Percentiles rank a stretch among this genome's conserved stretches.
These are phyloP conservation scores for Delia radicum DNA, from an alignment of 1,140 invertebrate genomes.

Conservation along the genomic window DNA sequence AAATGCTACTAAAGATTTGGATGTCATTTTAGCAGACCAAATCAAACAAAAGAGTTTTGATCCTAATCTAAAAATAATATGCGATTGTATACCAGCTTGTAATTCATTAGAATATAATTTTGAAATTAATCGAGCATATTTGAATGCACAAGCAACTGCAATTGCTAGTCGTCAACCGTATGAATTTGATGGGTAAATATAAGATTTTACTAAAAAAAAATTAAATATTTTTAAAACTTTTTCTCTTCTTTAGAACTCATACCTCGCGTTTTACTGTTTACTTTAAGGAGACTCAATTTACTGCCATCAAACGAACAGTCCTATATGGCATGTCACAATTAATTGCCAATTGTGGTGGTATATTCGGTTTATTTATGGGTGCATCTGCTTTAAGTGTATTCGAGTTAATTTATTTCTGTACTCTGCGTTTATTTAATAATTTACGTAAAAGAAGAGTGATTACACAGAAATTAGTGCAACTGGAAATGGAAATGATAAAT, in stretches of 20 bases:
- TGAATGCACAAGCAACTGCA: slow-evolving; percentile 38
- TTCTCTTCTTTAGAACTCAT: slow-evolving; percentile 36
- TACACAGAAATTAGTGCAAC: slow-evolving; percentile 34
- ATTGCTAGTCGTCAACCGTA: slow-evolving; percentile 39
- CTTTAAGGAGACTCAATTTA: slow-evolving; percentile 68
- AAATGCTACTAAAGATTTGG: slow-evolving; percentile 46
- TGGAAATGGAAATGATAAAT: too few species aligned
- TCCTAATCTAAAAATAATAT: slow-evolving; percentile 44
- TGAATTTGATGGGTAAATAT: slow-evolving; percentile 41
- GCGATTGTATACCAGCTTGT: too few species aligned
- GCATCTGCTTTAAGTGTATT: slow-evolving; percentile 61
- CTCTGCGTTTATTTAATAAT: slow-evolving; percentile 49
- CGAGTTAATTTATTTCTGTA: slow-evolving; percentile 59
- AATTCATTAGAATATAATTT: slow-evolving; percentile 67
- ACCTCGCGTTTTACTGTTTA: slow-evolving; percentile 57
- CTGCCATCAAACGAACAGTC: slow-evolving; percentile 63
- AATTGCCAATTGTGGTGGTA: slow-evolving; percentile 67
- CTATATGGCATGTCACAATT: slow-evolving; percentile 65
- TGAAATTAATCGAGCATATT: slow-evolving; percentile 63
- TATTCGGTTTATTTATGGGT: slow-evolving; percentile 66
- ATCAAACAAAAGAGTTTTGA: slow-evolving; percentile 37
- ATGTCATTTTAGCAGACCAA: slow-evolving; percentile 38
- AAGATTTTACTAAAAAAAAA: neutral
- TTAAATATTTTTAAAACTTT: neutral
- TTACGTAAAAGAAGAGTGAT: slow-evolving; percentile 41